Evolutionary conservation across 2,797 vertebrate species (phyloP).

Genomic region (Setipinna tenuifilis): DNA sequence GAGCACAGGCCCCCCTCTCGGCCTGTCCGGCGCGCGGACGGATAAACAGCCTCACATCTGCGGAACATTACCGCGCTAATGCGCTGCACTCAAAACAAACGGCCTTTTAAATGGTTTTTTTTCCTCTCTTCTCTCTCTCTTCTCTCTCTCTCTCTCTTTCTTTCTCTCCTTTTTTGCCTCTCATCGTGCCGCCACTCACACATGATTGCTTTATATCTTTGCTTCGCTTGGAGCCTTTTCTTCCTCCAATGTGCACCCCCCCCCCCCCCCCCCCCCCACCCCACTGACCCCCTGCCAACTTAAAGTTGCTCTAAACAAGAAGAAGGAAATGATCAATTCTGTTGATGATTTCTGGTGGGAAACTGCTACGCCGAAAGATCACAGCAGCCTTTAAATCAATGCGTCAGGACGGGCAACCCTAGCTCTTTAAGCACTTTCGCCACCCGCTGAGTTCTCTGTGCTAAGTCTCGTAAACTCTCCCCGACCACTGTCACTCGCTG

Average conservation of each 20-base stretch:
- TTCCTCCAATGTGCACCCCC: conserved; percentile 55
- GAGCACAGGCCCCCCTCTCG: not conserved
- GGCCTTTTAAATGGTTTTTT: conserved; percentile 37
- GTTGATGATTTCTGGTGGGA: conserved; percentile 59
- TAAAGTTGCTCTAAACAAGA: conserved; percentile 62
- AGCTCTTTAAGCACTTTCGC: not conserved
- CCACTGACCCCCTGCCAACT: not conserved
- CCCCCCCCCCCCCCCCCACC: conserved; percentile 63
- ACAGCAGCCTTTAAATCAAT: conserved; percentile 12
- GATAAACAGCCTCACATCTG: conserved; percentile 53
- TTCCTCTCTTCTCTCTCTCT: not conserved
- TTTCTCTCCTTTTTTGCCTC: not conserved
- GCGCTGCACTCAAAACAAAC: conserved; percentile 48
- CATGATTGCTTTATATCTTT: conserved; percentile 39
- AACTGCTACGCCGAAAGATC: conserved; percentile 53
- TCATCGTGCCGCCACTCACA: conserved; percentile 43
- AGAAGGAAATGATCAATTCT: conserved; percentile 77
- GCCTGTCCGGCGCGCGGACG: not conserved
- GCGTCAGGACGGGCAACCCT: not conserved
- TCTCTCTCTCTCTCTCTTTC: not conserved
- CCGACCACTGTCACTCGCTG: not conserved
- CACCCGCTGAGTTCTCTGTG: not conserved
- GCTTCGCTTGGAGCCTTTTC: conserved; percentile 42
- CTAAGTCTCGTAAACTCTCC: not conserved
- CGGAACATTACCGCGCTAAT: conserved; percentile 49